phyloP scores from a whole-genome alignment of 2,797 vertebrate species.

The Ceyx erithaca region DNA sequence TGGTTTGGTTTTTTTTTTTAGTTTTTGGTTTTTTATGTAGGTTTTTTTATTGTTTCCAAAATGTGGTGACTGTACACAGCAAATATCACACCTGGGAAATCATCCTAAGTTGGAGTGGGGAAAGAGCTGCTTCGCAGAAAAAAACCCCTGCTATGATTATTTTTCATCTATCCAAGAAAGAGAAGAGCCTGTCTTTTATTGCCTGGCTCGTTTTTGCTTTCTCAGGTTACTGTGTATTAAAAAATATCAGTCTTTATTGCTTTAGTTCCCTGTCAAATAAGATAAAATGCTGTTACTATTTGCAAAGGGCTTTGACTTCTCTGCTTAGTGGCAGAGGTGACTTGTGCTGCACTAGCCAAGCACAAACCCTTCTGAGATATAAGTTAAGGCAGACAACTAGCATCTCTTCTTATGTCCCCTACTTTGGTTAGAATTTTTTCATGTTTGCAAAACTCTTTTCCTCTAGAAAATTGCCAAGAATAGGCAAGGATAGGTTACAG shows the following conservation, averaged over 20 bases:
- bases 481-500: background rate
- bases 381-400: background rate
- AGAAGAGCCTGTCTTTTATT: background rate
- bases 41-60: background rate
- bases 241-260: background rate
- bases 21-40: too few species aligned
- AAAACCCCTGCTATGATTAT: background rate
- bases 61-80: background rate
- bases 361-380: fast-evolving
- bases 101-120: background rate
- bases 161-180: background rate
- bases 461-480: background rate
- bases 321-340: fast-evolving
- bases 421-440: background rate
- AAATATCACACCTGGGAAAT: background rate
- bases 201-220: background rate
- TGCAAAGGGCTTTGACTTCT: background rate
- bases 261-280: background rate
- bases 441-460: background rate
- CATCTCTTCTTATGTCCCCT: background rate
- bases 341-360: background rate
- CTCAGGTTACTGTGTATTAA: background rate
- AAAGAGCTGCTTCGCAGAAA: background rate
- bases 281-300: background rate
- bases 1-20: background rate